Conservation (phyloP, 1,140 invertebrate genomes). For the Drosophila repletoides region DNA sequence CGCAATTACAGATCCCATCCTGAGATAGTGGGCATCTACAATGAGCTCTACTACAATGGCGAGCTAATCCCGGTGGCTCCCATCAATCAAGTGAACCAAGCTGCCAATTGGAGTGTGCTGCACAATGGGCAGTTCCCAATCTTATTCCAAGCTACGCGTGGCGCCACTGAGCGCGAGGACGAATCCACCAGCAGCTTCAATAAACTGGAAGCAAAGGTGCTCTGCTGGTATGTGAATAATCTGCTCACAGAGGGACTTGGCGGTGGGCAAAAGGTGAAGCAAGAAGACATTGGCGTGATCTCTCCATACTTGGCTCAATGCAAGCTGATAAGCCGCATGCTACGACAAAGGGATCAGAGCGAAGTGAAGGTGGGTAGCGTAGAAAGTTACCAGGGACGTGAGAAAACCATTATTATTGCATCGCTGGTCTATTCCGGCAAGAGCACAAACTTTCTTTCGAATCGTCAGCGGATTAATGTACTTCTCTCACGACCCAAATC, state of each 20-base stretch:
- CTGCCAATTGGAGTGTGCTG: slow-evolving; percentile 76
- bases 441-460: slow-evolving; percentile 87
- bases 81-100: slow-evolving; percentile 24
- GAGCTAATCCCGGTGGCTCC: slow-evolving; percentile 82
- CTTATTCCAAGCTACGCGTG: slow-evolving; percentile 86
- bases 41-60: slow-evolving; percentile 86
- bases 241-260: slow-evolving; percentile 71
- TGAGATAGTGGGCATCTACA: slow-evolving; percentile 85
- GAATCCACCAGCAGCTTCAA: slow-evolving; percentile 62
- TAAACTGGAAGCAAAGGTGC: slow-evolving; percentile 85
- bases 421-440: slow-evolving; percentile 88
- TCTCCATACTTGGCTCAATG: slow-evolving; percentile 90
- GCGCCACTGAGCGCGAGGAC: slow-evolving; percentile 46
- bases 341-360: slow-evolving; percentile 13
- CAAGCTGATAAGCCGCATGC: slow-evolving; percentile 68
- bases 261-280: slow-evolving; percentile 78
- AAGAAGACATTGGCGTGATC: slow-evolving; percentile 91
- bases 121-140: slow-evolving; percentile 84
- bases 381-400: slow-evolving; percentile 93
- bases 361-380: slow-evolving; percentile 90
- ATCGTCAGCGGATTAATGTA: slow-evolving; percentile 91
- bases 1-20: slow-evolving; percentile 87
- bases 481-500: slow-evolving; percentile 90
- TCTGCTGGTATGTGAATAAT: slow-evolving; percentile 83
- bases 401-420: slow-evolving; percentile 90